A percentile compares a stretch with the other conserved stretches of the same genome.
These are phyloP conservation scores for Thinocorus orbignyianus DNA, from an alignment of 2,113 vertebrate genomes.

Conservation along the genomic window DNA sequence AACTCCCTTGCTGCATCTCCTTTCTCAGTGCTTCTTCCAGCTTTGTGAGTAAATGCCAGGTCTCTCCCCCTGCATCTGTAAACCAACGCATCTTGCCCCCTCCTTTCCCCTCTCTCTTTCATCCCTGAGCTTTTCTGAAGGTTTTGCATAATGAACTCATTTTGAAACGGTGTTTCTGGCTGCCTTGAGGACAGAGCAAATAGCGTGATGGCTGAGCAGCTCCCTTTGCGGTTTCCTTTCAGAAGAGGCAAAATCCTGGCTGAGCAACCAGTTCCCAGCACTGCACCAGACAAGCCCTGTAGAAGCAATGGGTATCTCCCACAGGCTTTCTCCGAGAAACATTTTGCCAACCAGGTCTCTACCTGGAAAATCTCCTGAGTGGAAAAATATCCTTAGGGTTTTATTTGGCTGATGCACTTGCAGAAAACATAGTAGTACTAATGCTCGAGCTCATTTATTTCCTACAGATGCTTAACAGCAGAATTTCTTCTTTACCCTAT, in stretches of 20 bases:
- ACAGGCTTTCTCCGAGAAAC: background rate
- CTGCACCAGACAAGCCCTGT: background rate
- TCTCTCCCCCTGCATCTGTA: background rate
- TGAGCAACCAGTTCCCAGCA: background rate
- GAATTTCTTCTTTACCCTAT: background rate
- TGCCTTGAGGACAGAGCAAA: background rate
- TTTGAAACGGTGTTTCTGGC: background rate
- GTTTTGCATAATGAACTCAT: background rate
- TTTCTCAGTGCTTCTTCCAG: background rate
- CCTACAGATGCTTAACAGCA: background rate
- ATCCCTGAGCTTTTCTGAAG: background rate
- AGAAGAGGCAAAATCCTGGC: background rate
- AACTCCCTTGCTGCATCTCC: background rate
- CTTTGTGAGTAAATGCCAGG: background rate
- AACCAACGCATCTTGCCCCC: background rate
- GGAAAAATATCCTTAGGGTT: background rate
- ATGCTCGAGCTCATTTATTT: rapidly evolving
- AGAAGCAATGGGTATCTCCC: background rate
- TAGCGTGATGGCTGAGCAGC: background rate
- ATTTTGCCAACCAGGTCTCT: background rate
- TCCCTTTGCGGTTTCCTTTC: background rate
- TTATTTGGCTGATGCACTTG: background rate
- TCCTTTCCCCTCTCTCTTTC: background rate
- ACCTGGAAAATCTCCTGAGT: background rate
- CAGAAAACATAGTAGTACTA: background rate